Evolutionary conservation across 2,113 vertebrate genomes (phyloP).

Genomic region (Toxostoma redivivum): DNA sequence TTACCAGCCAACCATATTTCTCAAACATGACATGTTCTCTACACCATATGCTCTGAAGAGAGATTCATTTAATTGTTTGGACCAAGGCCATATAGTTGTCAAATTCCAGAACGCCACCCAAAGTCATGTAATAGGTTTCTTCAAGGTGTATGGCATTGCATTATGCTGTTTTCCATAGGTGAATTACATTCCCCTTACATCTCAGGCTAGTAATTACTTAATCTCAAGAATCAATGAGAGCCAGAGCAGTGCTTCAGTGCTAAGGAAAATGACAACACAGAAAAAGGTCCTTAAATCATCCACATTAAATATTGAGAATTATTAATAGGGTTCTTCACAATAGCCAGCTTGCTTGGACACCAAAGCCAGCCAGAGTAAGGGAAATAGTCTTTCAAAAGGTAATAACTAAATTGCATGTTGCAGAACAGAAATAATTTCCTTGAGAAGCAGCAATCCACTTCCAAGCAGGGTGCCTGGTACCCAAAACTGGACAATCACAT

Average conservation of each 20-base stretch:
- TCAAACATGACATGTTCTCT: constrained; percentile 53
- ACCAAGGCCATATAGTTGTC: constrained; percentile 35
- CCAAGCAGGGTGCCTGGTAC: not conserved
- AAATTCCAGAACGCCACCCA: constrained; percentile 23
- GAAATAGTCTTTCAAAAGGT: not conserved
- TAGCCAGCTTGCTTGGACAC: not conserved
- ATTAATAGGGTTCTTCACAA: not conserved
- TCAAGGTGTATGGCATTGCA: not conserved
- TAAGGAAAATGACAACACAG: not conserved
- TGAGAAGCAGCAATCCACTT: not conserved
- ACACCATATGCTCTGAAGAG: constrained; percentile 47
- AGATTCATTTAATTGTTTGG: constrained; percentile 58
- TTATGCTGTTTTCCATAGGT: not conserved
- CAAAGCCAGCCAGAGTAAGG: not conserved
- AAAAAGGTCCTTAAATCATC: not conserved
- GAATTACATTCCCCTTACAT: constrained; percentile 4
- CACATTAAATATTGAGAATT: not conserved
- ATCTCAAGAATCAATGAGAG: not conserved
- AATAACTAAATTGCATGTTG: not conserved
- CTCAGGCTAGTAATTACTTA: not conserved
- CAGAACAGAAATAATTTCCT: not conserved
- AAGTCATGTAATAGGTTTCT: constrained; percentile 38
- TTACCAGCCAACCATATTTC: constrained; percentile 54
- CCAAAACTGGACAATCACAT: not conserved
- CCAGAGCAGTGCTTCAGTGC: not conserved